A percentile compares a stretch with the other conserved stretches of the same genome.
Evolutionary conservation across 1,140 invertebrate genomes (phyloP).

Genomic region (Brachionus plicatilis): DNA sequence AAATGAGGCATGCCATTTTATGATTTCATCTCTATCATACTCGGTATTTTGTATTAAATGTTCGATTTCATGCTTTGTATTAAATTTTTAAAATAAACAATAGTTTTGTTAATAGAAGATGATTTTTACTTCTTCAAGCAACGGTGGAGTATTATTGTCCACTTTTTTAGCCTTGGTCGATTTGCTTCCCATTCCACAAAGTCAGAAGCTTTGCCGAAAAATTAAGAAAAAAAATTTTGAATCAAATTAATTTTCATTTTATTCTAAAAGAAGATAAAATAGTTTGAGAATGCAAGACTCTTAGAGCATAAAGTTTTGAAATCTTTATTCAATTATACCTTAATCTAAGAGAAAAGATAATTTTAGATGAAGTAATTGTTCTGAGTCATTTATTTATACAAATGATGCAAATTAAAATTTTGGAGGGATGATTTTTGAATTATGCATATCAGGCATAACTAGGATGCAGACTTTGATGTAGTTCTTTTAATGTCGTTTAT

Average conservation of each 20-base stretch:
- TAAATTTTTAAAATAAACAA: not conserved
- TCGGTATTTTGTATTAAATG: not conserved
- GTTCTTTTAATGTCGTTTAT: not conserved
- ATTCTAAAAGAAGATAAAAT: slow-evolving; percentile 19
- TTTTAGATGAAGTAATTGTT: not conserved
- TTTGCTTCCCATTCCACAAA: not conserved
- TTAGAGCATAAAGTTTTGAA: not conserved
- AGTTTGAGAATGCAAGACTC: not conserved
- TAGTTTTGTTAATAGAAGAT: not conserved
- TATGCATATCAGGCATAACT: not conserved
- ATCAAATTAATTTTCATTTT: not conserved
- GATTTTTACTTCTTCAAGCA: not conserved
- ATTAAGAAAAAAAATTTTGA: not conserved
- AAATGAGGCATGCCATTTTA: slow-evolving; percentile 22
- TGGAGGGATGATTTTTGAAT: not conserved
- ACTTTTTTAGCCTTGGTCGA: not conserved
- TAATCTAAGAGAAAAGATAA: not conserved
- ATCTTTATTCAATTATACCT: not conserved
- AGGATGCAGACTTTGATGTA: not conserved
- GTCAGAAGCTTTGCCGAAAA: not conserved
- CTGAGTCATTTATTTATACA: not conserved
- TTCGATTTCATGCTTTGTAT: not conserved
- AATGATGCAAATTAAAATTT: not conserved
- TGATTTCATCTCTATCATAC: slow-evolving; percentile 26
- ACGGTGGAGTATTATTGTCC: not conserved